These are phyloP conservation scores for Pachycephala philippinensis DNA, from an alignment of 2,113 vertebrate genomes.

Conservation along the genomic window DNA sequence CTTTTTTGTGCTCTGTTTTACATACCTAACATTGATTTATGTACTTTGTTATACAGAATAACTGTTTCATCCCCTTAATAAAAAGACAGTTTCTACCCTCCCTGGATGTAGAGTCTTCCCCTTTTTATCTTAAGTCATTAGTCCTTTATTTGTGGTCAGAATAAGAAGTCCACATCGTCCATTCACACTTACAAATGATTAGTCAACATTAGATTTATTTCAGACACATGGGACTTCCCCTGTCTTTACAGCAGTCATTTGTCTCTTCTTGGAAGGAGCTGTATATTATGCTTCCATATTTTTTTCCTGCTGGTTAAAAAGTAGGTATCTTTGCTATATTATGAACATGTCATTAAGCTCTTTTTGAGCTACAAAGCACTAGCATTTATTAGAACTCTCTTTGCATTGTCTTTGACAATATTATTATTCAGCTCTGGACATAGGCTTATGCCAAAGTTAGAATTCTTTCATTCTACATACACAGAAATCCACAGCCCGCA, in stretches of 20 bases:
- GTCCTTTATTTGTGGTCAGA: neutral
- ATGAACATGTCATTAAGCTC: neutral
- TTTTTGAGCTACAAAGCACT: neutral
- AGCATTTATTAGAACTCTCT: neutral
- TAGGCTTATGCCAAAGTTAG: neutral
- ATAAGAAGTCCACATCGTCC: neutral
- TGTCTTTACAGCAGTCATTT: neutral
- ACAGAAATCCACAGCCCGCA: neutral
- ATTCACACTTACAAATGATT: neutral
- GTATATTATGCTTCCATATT: neutral
- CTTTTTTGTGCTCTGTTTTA: neutral
- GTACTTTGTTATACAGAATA: neutral
- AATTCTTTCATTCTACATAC: neutral
- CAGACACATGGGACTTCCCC: neutral
- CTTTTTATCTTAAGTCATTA: neutral
- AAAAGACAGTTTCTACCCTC: neutral
- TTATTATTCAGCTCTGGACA: neutral
- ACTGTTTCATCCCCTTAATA: neutral
- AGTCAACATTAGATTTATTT: neutral
- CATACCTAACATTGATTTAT: neutral
- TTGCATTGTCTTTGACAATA: neutral
- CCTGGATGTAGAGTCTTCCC: neutral
- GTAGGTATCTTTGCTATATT: neutral
- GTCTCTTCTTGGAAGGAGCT: neutral
- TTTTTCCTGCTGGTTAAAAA: neutral